Evolutionary conservation across 2,113 vertebrate genomes (phyloP).

Genomic region (Dolichallabes microphthalmus): DNA sequence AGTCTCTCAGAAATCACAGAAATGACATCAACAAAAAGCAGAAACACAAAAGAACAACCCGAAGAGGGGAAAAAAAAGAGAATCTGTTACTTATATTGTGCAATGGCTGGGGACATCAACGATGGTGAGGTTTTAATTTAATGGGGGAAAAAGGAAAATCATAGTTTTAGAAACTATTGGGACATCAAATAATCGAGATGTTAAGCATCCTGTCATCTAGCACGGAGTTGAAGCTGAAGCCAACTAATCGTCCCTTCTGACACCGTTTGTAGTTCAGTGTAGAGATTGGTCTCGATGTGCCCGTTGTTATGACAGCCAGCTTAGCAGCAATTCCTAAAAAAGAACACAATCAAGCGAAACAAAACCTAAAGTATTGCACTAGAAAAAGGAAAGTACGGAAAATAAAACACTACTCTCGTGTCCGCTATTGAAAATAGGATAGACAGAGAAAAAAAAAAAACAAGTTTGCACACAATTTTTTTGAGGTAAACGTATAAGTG

Average conservation of each 20-base stretch:
- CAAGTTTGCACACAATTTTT: conserved; percentile 58
- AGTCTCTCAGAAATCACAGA: conserved; percentile 60
- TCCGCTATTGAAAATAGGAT: conserved; percentile 69
- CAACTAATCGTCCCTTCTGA: conserved; percentile 28
- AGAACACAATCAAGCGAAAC: conserved; percentile 63
- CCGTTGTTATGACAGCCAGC: conserved; percentile 6
- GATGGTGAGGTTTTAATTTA: conserved; percentile 50
- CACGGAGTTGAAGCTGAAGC: conserved; percentile 31
- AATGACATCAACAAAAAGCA: conserved; percentile 51
- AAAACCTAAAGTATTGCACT: conserved; percentile 70
- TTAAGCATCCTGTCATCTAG: conserved; percentile 34
- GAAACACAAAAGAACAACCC: conserved; percentile 52
- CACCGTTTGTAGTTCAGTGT: conserved; percentile 9
- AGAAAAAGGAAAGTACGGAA: conserved; percentile 60
- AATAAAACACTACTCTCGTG: conserved; percentile 71
- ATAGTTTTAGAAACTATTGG: conserved; percentile 40
- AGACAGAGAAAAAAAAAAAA: conserved; percentile 59
- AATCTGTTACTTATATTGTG: conserved; percentile 56
- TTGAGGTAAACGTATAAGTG: conserved; percentile 54
- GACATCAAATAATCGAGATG: conserved; percentile 36
- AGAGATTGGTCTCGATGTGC: conserved; percentile 8
- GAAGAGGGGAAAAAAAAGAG: conserved; percentile 36
- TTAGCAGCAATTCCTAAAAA: conserved; percentile 57
- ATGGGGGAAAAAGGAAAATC: conserved; percentile 1
- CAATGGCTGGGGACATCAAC: conserved; percentile 56